Evolutionary conservation across 2,113 vertebrate species (phyloP).

Genomic region (Sisor rabdophorus): DNA sequence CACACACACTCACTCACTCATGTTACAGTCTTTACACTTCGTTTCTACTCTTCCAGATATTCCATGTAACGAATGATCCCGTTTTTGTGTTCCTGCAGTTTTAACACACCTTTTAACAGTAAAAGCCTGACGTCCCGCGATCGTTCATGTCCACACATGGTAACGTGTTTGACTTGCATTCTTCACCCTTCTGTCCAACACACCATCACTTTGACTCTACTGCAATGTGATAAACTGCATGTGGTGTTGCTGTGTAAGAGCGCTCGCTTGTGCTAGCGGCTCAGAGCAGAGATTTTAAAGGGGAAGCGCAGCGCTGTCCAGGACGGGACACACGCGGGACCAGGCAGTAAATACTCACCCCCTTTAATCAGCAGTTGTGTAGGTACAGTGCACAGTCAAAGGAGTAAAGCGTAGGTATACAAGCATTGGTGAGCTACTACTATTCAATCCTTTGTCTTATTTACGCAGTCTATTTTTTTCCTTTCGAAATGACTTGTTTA

Average conservation of each 20-base stretch:
- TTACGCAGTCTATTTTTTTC: slow-evolving; percentile 48
- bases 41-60: slow-evolving; percentile 4
- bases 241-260: slow-evolving; percentile 51
- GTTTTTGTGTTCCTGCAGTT: slow-evolving; percentile 48
- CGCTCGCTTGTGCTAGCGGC: slow-evolving; percentile 47
- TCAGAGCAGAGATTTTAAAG: slow-evolving; percentile 52
- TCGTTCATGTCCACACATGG: slow-evolving; percentile 39
- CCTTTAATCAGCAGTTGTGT: slow-evolving; percentile 98
- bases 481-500: slow-evolving; percentile 55
- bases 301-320: slow-evolving; percentile 70
- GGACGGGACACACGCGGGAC: slow-evolving; percentile 91
- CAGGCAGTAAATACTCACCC: slow-evolving; percentile 98
- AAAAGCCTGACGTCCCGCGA: slow-evolving; percentile 49
- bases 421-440: slow-evolving; percentile 97
- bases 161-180: slow-evolving; percentile 47
- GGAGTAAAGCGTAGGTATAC: slow-evolving; percentile 99
- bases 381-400: slow-evolving; percentile 88
- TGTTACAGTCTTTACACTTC: neutral
- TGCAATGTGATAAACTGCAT: slow-evolving; percentile 50
- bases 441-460: slow-evolving; percentile 81
- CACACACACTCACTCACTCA: slow-evolving; percentile 35
- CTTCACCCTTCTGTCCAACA: slow-evolving; percentile 45
- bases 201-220: slow-evolving; percentile 30
- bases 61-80: slow-evolving; percentile 40
- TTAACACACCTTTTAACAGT: slow-evolving; percentile 48